Evolutionary conservation across 2,888 invertebrate species (phyloP), one percentile per base, ranked within the genome.

Genomic region (Sthenelais limicola): DNA sequence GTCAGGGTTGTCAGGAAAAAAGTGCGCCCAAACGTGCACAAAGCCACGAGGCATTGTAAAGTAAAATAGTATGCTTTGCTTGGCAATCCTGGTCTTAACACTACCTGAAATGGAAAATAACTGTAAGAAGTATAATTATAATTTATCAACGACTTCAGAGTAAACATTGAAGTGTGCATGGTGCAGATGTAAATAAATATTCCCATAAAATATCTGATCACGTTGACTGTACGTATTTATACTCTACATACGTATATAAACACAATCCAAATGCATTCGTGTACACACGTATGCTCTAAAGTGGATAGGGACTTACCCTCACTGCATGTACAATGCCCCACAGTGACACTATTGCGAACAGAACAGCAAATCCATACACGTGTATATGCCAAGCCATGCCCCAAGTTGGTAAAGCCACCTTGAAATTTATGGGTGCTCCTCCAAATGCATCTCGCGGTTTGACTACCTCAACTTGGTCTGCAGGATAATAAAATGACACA

Each of bases 311-410:
- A 12, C 43, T 62, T 35, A 62, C 62, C 38, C 26, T 62, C 7
- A 62, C 43, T 1, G 62, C 21, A 26, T 62, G 62, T 35, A 38
- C 24, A 43, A 38, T 1, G 24, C 62, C 21, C 62, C 62, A 62
- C 24, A 38, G 38, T 18, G 24, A 12, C 12, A 62, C 38, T 1
- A 62, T 4, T 35, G 43, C 35, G 38, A 62, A 62, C 21, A 12
- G n/a, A 43, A 62, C 38, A 24, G 62, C 62, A 24, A n/a, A 62
- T 1, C 62, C 62, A 26, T 62, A 62, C 18, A 62, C 62, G 24
- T 62, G 62, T 1, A 62, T 18, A 35, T 62, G 38, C 62, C 62
- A 62, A 1, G 24, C 35, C 62, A 24, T 15, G 3, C 62, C 62
- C 62, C 35, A 62, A 21, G 18, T 24, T 15, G 1, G 1, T 12